Evolutionary conservation across 2,797 vertebrate species (phyloP).

Genomic region (Psittacula derbiana): DNA sequence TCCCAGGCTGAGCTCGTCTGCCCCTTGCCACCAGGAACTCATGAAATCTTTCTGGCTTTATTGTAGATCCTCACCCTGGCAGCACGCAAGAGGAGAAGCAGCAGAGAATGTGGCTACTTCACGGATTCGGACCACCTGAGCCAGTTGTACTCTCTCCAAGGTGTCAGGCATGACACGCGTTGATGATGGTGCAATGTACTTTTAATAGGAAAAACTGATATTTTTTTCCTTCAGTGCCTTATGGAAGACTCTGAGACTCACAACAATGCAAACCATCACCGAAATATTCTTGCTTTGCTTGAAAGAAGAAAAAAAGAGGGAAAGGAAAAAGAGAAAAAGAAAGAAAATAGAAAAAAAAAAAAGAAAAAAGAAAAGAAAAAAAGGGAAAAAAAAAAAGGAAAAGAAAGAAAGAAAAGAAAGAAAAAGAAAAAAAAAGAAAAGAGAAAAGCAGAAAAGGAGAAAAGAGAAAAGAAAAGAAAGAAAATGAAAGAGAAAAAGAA

Average conservation of each 20-base stretch:
- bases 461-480: conserved; percentile 68
- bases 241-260: conserved; percentile 95
- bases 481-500: conserved; percentile 68
- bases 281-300: conserved; percentile 93
- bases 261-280: conserved; percentile 96
- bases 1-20: background rate
- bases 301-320: conserved; percentile 75
- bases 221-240: conserved; percentile 99
- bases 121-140: conserved; percentile 83
- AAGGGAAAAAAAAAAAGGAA: conserved; percentile 62
- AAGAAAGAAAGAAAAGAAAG: conserved; percentile 56
- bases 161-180: conserved; percentile 83
- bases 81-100: conserved; percentile 73
- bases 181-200: conserved; percentile 92
- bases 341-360: conserved; percentile 36
- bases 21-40: background rate
- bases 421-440: conserved; percentile 55
- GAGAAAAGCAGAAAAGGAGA: conserved; percentile 45
- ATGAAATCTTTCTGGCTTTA: conserved; percentile 54
- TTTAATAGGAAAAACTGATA: conserved; percentile 88
- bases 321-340: conserved; percentile 51
- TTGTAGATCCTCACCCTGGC: conserved; percentile 74
- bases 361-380: conserved; percentile 60
- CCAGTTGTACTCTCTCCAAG: conserved; percentile 80
- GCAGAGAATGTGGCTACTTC: conserved; percentile 81